Conservation (phyloP, 2,797 vertebrate genomes). For the Bradypus variegatus region DNA sequence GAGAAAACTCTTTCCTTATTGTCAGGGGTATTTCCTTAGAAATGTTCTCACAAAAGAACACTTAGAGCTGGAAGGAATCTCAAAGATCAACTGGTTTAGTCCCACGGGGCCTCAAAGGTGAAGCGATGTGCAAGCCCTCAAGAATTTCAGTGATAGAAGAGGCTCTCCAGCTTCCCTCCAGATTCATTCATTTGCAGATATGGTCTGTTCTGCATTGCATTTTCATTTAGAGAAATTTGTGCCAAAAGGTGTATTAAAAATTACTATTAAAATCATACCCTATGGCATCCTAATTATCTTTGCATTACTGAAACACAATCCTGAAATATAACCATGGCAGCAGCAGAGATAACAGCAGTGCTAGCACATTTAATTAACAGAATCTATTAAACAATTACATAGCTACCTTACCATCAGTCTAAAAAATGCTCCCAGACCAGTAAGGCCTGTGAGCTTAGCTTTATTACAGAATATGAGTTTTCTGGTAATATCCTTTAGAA, state of each 20-base stretch:
- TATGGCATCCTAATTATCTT: background rate
- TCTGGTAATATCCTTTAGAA: background rate
- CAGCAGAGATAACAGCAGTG: background rate
- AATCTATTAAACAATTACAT: background rate
- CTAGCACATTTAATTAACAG: background rate
- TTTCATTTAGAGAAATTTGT: background rate
- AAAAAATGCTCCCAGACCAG: background rate
- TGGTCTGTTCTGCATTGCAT: background rate
- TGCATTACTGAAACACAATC: background rate
- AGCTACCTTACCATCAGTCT: background rate
- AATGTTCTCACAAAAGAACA: background rate
- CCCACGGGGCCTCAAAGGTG: background rate
- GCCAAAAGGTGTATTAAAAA: background rate
- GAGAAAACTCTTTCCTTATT: background rate
- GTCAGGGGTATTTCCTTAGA: background rate
- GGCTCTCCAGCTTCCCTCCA: background rate
- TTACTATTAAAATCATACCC: background rate
- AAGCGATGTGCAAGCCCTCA: background rate
- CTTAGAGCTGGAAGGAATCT: background rate
- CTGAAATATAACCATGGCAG: background rate
- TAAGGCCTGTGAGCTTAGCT: background rate
- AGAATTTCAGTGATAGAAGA: fast-evolving
- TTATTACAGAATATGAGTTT: background rate
- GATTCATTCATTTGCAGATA: background rate
- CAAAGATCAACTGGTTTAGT: background rate